Percentiles rank a stretch among this genome's conserved stretches.
These are phyloP conservation scores for Gymnogyps californianus DNA, from an alignment of 2,113 vertebrate species.

Conservation along the genomic window DNA sequence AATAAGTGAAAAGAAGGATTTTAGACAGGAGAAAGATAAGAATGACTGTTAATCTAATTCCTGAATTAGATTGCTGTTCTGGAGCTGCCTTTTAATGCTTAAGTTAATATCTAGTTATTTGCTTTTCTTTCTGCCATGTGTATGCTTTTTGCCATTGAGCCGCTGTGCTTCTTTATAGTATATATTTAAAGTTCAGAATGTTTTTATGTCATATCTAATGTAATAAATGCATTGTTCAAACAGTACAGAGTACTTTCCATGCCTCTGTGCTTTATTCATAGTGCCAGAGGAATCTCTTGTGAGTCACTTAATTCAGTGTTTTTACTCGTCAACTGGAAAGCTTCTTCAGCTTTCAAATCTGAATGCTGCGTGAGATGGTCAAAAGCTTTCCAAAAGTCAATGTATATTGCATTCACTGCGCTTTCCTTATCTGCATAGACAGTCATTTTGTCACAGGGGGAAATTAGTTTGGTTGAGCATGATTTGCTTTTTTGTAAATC, in stretches of 20 bases:
- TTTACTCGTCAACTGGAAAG: conserved; percentile 16
- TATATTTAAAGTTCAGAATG: not conserved
- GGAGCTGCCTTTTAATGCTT: not conserved
- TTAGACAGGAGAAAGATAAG: not conserved
- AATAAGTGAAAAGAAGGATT: not conserved
- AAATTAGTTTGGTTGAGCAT: not conserved
- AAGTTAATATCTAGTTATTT: not conserved
- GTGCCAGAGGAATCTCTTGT: not conserved
- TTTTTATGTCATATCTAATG: conserved; percentile 10
- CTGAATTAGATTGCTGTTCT: not conserved
- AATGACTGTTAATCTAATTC: not conserved
- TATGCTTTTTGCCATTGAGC: not conserved
- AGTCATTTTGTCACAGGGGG: conserved; percentile 5
- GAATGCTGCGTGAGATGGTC: not conserved
- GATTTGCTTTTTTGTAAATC: conserved; percentile 9
- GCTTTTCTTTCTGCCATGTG: not conserved
- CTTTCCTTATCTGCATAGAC: conserved; percentile 22
- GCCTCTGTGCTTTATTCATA: not conserved
- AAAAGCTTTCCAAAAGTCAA: conserved; percentile 24
- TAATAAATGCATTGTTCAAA: conserved; percentile 1
- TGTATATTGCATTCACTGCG: not conserved
- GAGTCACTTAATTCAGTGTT: conserved; percentile 11
- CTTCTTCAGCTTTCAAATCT: conserved; percentile 11
- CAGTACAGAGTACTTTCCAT: not conserved
- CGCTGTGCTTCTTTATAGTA: not conserved